Percentiles rank a stretch among this genome's conserved stretches.
Conservation (phyloP, 2,797 vertebrate genomes). For the Siniperca obscura region DNA sequence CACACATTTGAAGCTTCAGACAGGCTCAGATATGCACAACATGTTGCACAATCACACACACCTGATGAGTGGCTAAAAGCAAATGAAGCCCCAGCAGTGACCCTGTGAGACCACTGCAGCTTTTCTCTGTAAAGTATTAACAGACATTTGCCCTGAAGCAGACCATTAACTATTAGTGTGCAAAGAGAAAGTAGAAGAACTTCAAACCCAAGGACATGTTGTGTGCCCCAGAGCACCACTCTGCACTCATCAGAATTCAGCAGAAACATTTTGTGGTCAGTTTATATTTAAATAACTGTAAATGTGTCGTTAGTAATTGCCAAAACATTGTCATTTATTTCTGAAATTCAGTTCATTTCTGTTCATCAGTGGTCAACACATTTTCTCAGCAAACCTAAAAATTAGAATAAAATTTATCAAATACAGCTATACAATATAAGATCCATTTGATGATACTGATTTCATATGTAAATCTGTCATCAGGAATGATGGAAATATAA, state of each 20-base stretch:
- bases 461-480: not conserved
- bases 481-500: not conserved
- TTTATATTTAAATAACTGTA: not conserved
- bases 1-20: slow-evolving; percentile 5
- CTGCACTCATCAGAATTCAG: not conserved
- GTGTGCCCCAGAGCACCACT: not conserved
- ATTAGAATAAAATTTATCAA: not conserved
- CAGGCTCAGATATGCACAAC: not conserved
- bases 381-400: not conserved
- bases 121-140: slow-evolving; percentile 58
- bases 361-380: not conserved
- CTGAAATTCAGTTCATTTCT: not conserved
- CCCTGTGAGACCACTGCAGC: slow-evolving; percentile 1
- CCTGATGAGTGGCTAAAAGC: slow-evolving; percentile 15
- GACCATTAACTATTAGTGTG: slow-evolving; percentile 13
- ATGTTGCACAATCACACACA: slow-evolving; percentile 30
- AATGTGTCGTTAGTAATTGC: not conserved
- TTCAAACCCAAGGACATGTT: not conserved
- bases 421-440: not conserved
- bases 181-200: slow-evolving; percentile 1
- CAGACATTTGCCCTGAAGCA: slow-evolving; percentile 8
- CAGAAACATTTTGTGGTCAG: not conserved
- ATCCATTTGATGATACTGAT: not conserved
- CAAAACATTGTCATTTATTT: not conserved
- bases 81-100: slow-evolving; percentile 18